These are phyloP conservation scores for Esox niger DNA, from an alignment of 2,113 vertebrate species.

Conservation along the genomic window DNA sequence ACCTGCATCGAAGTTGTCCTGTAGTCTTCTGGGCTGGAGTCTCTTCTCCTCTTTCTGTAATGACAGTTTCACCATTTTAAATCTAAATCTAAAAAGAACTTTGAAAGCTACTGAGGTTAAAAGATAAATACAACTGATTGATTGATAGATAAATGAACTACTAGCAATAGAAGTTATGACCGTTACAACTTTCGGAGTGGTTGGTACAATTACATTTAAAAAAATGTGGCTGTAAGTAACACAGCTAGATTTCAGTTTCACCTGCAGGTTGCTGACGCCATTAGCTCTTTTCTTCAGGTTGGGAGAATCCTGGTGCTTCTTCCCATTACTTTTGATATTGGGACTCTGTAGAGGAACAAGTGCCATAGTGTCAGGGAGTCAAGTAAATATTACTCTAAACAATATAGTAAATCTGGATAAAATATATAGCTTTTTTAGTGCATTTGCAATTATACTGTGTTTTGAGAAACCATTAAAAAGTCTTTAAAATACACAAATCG, in stretches of 20 bases:
- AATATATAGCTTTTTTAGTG: too few species aligned
- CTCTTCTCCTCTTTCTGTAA: slow-evolving; percentile 88
- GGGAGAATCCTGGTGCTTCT: slow-evolving; percentile 82
- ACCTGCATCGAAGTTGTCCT: slow-evolving; percentile 90
- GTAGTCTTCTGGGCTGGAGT: slow-evolving; percentile 84
- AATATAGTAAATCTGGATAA: too few species aligned
- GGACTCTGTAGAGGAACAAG: slow-evolving; percentile 64
- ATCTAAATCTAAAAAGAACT: too few species aligned
- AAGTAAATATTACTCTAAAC: too few species aligned
- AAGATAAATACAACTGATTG: background rate
- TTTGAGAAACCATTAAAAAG: background rate
- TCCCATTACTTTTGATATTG: slow-evolving; percentile 78
- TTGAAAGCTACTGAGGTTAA: too few species aligned
- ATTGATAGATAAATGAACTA: too few species aligned
- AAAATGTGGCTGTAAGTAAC: too few species aligned
- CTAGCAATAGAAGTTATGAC: too few species aligned
- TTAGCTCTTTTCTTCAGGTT: slow-evolving; percentile 81
- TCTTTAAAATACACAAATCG: too few species aligned
- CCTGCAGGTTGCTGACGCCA: slow-evolving; percentile 71
- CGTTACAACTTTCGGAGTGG: too few species aligned
- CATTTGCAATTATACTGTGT: background rate
- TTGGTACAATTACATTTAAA: too few species aligned
- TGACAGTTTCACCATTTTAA: background rate
- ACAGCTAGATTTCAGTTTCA: slow-evolving; percentile 49
- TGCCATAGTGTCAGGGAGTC: background rate